Evolutionary conservation across 2,888 invertebrate species (phyloP).

Genomic region (Tipula helvola): DNA sequence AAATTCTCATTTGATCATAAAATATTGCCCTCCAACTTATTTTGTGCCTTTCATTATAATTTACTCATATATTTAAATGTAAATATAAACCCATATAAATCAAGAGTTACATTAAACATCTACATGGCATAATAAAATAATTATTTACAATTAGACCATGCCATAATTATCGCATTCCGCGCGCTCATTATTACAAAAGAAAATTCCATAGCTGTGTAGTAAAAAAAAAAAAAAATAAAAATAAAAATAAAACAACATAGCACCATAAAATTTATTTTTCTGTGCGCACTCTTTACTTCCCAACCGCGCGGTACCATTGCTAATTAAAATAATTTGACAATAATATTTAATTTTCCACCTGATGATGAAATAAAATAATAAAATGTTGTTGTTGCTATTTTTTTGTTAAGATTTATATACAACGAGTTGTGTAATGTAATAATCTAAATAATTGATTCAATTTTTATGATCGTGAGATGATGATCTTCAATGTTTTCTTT

Average conservation of each 20-base stretch:
- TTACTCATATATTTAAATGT: not conserved
- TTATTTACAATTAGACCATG: not conserved
- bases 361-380: not conserved
- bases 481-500: not conserved
- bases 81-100: not conserved
- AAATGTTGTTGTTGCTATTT: not conserved
- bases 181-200: not conserved
- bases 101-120: not conserved
- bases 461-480: conserved; percentile 4
- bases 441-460: not conserved
- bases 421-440: not conserved
- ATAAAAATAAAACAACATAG: not conserved
- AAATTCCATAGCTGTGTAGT: not conserved
- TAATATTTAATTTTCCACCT: not conserved
- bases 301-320: not conserved
- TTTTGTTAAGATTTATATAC: not conserved
- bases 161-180: not conserved
- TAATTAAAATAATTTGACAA: not conserved
- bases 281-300: not conserved
- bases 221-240: no score
- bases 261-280: not conserved
- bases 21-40: no score
- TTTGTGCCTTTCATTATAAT: not conserved
- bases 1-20: no score
- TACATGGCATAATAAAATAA: not conserved